Evolutionary conservation across 2,113 vertebrate species (phyloP).

Genomic region (Alligator mississippiensis): DNA sequence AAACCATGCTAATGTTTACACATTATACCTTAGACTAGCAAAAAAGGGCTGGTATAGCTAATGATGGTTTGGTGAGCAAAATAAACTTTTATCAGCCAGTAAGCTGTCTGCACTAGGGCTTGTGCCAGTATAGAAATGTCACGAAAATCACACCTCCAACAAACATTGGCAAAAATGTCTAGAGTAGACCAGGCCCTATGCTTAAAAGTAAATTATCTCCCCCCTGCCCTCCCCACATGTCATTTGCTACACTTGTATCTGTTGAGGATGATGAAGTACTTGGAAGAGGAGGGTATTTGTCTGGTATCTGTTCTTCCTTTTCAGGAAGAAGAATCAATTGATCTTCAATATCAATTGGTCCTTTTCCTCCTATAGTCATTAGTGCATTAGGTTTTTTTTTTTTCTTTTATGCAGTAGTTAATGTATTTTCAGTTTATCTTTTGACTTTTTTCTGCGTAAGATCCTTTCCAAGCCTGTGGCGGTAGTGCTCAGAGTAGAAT

Average conservation of each 20-base stretch:
- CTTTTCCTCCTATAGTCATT: background rate
- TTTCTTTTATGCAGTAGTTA: background rate
- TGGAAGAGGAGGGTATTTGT: background rate
- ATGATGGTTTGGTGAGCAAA: background rate
- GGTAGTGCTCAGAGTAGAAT: too few species aligned
- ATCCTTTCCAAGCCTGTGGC: background rate
- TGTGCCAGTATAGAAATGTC: background rate
- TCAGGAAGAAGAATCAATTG: background rate
- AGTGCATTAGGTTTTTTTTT: background rate
- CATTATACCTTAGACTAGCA: too few species aligned
- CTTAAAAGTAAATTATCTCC: background rate
- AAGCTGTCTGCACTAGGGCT: too few species aligned
- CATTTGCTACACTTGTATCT: background rate
- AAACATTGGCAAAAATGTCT: background rate
- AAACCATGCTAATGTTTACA: background rate
- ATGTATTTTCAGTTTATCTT: too few species aligned
- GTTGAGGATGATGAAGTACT: background rate
- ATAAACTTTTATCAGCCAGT: background rate
- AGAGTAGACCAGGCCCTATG: background rate
- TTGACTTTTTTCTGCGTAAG: background rate
- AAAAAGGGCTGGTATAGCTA: background rate
- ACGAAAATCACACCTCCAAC: background rate
- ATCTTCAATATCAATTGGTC: background rate
- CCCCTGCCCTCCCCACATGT: rapidly evolving
- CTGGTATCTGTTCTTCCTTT: background rate